phyloP scores from a whole-genome alignment of 2,113 vertebrate species.

The Menidia beryllina region DNA sequence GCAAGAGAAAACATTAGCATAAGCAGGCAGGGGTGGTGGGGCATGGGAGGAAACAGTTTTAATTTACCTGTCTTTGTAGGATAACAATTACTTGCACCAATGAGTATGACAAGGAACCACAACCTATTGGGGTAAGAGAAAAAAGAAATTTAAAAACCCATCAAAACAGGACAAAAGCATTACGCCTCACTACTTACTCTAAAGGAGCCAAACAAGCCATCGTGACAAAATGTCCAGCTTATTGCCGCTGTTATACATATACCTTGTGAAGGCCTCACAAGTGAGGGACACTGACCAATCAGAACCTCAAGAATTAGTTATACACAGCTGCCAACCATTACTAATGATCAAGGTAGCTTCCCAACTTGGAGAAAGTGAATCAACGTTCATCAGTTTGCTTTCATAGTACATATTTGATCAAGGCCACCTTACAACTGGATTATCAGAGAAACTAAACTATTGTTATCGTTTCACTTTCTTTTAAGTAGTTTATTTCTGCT shows the following conservation, averaged over 20 bases:
- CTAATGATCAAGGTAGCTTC: constrained; percentile 3
- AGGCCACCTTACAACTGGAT: too few relatives aligned
- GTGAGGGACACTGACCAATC: constrained; percentile 41
- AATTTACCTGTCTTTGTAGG: constrained; percentile 26
- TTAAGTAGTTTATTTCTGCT: not conserved
- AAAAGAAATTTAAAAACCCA: not conserved
- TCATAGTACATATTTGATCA: too few relatives aligned
- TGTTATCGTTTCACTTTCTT: not conserved
- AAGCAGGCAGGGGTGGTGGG: too few relatives aligned
- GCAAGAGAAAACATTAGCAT: not conserved
- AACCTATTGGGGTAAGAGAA: constrained; percentile 1
- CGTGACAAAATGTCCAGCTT: not conserved
- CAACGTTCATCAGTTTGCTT: not conserved
- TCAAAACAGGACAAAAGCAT: not conserved
- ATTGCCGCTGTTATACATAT: not conserved
- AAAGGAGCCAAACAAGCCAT: constrained; percentile 17
- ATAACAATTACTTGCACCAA: not conserved
- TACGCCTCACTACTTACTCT: not conserved
- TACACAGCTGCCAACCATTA: constrained; percentile 20
- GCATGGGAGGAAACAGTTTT: too few relatives aligned
- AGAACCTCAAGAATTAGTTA: not conserved
- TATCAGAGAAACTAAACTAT: not conserved
- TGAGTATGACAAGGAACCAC: constrained; percentile 40
- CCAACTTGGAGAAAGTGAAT: not conserved
- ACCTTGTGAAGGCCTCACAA: not conserved